Evolutionary conservation across 2,888 invertebrate genomes (phyloP).

Genomic region (Polietes domitor): DNA sequence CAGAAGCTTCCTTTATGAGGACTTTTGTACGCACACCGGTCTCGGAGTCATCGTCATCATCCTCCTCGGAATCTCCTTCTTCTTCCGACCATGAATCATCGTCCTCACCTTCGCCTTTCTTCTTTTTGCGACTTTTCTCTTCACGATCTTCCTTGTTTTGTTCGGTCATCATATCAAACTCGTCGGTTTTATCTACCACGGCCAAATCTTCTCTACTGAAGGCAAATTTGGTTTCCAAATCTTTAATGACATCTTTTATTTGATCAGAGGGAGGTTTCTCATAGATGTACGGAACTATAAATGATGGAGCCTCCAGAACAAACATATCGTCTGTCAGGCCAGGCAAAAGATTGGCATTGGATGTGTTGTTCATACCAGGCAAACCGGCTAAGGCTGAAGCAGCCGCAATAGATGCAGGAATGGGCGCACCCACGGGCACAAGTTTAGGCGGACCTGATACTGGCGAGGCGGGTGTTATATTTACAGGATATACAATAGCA

Average conservation of each 20-base stretch:
- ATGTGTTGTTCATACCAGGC: slow-evolving; percentile 72
- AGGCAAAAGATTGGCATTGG: slow-evolving; percentile 86
- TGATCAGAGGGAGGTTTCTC: slow-evolving; percentile 92
- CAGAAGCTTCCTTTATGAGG: slow-evolving; percentile 82
- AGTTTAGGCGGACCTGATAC: slow-evolving; percentile 78
- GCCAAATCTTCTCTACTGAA: slow-evolving; percentile 81
- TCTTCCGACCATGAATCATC: slow-evolving; percentile 84
- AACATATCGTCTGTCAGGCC: slow-evolving; percentile 95
- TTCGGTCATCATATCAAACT: slow-evolving; percentile 81
- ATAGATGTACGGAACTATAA: slow-evolving; percentile 96
- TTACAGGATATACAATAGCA: slow-evolving; percentile 83
- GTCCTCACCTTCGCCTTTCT: slow-evolving; percentile 81
- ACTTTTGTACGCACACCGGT: slow-evolving; percentile 81
- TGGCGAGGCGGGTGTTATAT: slow-evolving; percentile 83
- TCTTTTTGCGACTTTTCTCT: slow-evolving; percentile 74
- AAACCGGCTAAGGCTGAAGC: slow-evolving; percentile 67
- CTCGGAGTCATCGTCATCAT: slow-evolving; percentile 81
- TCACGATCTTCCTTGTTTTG: slow-evolving; percentile 79
- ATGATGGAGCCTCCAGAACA: slow-evolving; percentile 95
- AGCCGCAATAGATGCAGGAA: slow-evolving; percentile 53
- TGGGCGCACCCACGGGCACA: slow-evolving; percentile 74
- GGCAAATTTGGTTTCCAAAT: slow-evolving; percentile 84
- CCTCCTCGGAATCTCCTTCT: slow-evolving; percentile 82
- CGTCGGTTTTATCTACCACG: slow-evolving; percentile 83
- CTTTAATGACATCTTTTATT: slow-evolving; percentile 87